These are phyloP conservation scores for Ormyrus rosae DNA, from an alignment of 2,888 invertebrate genomes.

Conservation along the genomic window DNA sequence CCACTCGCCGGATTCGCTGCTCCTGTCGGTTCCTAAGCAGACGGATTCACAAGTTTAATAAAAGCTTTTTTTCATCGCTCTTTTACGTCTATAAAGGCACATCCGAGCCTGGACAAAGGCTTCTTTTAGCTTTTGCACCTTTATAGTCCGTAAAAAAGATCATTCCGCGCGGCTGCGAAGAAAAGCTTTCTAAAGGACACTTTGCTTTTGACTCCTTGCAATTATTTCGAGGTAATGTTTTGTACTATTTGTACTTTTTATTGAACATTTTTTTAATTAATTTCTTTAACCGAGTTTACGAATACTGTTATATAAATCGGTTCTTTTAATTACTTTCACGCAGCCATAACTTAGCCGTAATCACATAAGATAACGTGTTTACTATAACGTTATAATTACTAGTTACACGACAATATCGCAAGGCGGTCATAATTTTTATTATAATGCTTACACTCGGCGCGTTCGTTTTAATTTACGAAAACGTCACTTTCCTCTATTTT, in stretches of 20 bases:
- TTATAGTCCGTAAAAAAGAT: slow-evolving; percentile 2
- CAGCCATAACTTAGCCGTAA: too few species aligned
- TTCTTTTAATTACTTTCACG: too few species aligned
- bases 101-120: neutral
- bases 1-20: slow-evolving; percentile 33
- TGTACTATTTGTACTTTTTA: too few species aligned
- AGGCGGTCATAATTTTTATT: too few species aligned
- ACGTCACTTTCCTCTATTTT: too few species aligned
- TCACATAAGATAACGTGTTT: too few species aligned
- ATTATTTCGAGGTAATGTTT: neutral
- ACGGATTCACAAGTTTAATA: slow-evolving; percentile 16
- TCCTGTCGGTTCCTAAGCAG: slow-evolving; percentile 39
- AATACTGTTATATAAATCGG: too few species aligned
- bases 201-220: neutral
- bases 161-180: slow-evolving; percentile 11
- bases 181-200: slow-evolving; percentile 33
- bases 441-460: too few species aligned
- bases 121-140: neutral
- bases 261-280: too few species aligned
- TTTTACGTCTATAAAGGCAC: neutral
- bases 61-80: slow-evolving; percentile 1
- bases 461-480: too few species aligned
- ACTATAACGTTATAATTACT: neutral
- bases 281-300: too few species aligned
- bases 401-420: neutral